phyloP scores from a whole-genome alignment of 1,140 invertebrate genomes.

The Drosophila elegans region DNA sequence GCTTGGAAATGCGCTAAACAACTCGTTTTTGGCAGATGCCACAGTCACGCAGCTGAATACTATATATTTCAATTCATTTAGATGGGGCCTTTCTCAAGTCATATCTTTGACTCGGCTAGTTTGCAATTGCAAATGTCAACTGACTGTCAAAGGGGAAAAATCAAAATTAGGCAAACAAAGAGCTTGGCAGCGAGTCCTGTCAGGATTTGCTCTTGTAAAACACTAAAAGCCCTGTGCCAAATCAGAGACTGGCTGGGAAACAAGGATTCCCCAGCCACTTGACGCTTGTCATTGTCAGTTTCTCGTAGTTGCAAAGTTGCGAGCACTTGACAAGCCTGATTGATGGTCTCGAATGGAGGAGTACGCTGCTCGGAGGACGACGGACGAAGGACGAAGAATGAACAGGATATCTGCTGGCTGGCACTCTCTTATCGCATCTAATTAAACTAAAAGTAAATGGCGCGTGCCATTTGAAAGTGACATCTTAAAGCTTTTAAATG shows the following conservation, averaged over 20 bases:
- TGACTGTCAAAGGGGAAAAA: slow-evolving; percentile 72
- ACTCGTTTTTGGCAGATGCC: slow-evolving; percentile 6
- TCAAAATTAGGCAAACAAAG: slow-evolving; percentile 75
- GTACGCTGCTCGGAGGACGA: slow-evolving; percentile 2
- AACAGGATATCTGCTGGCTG: slow-evolving; percentile 4
- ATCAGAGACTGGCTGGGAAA: slow-evolving; percentile 17
- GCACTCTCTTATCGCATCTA: slow-evolving; percentile 61
- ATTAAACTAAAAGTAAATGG: slow-evolving; percentile 74
- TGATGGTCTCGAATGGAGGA: slow-evolving; percentile 50
- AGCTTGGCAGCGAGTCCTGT: slow-evolving; percentile 45
- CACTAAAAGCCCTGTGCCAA: slow-evolving; percentile 55
- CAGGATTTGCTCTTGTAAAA: slow-evolving; percentile 75
- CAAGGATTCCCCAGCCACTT: slow-evolving; percentile 58
- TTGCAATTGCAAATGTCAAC: slow-evolving; percentile 72
- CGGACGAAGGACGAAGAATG: background rate
- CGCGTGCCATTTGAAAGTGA: slow-evolving; percentile 41
- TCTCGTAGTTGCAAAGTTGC: slow-evolving; percentile 73
- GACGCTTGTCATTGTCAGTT: slow-evolving; percentile 77
- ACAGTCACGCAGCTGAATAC: background rate
- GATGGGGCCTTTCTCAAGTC: slow-evolving; percentile 34
- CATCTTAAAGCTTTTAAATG: slow-evolving; percentile 42
- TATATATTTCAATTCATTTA: slow-evolving; percentile 5
- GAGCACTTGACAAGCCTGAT: slow-evolving; percentile 75
- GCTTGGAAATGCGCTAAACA: slow-evolving; percentile 23
- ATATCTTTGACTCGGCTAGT: slow-evolving; percentile 60